These are phyloP conservation scores for Apamea monoglypha DNA, from an alignment of 2,888 invertebrate genomes.

Conservation along the genomic window DNA sequence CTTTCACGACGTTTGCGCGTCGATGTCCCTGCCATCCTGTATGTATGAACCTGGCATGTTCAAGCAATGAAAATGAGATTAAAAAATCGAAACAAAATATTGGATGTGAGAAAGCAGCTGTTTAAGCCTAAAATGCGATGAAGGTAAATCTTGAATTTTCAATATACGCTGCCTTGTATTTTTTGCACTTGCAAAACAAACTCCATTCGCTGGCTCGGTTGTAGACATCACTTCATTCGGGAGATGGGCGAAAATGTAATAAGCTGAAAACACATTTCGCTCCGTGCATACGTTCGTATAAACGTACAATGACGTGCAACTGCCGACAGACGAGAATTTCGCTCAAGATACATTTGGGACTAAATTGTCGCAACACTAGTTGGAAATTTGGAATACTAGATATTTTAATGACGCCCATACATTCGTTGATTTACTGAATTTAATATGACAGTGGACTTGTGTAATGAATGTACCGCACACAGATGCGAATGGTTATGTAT, in stretches of 20 bases:
- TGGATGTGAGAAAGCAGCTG: not conserved
- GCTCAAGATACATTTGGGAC: constrained; percentile 48
- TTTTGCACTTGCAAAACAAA: constrained; percentile 19
- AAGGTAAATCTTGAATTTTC: constrained; percentile 21
- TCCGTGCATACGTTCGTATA: constrained; percentile 91
- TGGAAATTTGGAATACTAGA: constrained; percentile 17
- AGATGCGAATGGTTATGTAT: constrained; percentile 46
- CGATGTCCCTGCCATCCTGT: no score
- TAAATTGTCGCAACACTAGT: constrained; percentile 44
- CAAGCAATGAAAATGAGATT: no score
- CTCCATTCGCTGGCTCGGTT: constrained; percentile 64
- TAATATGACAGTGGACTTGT: constrained; percentile 60
- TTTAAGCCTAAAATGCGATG: not conserved
- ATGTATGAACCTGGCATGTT: no score
- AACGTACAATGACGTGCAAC: constrained; percentile 17
- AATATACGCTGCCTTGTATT: constrained; percentile 23
- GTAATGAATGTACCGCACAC: constrained; percentile 58
- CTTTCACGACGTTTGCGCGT: no score
- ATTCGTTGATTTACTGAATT: constrained; percentile 62
- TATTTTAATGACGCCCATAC: constrained; percentile 52
- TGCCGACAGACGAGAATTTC: constrained; percentile 35
- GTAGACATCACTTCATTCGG: constrained; percentile 72
- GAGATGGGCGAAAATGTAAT: constrained; percentile 78
- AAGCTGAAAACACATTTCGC: constrained; percentile 49
- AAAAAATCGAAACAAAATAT: not conserved